Percentiles rank a stretch among this genome's conserved stretches.
Conservation (phyloP, 2,113 vertebrate genomes). For the Heterochromis multidens region DNA sequence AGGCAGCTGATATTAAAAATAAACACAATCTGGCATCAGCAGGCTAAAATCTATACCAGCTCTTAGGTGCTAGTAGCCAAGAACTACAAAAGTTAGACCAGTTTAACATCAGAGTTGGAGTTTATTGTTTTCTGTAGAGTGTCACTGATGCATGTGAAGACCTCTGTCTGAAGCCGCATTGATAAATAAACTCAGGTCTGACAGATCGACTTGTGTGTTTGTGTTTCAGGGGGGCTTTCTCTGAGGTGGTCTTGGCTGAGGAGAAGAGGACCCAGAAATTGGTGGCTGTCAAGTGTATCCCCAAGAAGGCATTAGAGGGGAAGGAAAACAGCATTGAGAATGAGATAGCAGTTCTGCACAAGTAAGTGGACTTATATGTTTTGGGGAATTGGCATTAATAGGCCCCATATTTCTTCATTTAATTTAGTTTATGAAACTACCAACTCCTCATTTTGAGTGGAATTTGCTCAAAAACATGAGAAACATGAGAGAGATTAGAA, state of each 20-base stretch:
- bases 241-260: slow-evolving; percentile 94
- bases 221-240: slow-evolving; percentile 90
- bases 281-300: slow-evolving; percentile 96
- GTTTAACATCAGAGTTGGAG: slow-evolving; percentile 6
- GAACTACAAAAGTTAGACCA: not conserved
- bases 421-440: not conserved
- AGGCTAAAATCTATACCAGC: not conserved
- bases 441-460: not conserved
- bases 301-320: slow-evolving; percentile 93
- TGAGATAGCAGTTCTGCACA: slow-evolving; percentile 94
- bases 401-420: not conserved
- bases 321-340: slow-evolving; percentile 98
- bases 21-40: slow-evolving; percentile 18
- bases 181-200: not conserved
- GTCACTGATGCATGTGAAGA: not conserved
- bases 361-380: slow-evolving; percentile 75
- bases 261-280: slow-evolving; percentile 88
- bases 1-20: slow-evolving; percentile 37
- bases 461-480: not conserved
- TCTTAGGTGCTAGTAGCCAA: not conserved
- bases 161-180: not conserved
- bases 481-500: not conserved
- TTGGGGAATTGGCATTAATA: not conserved
- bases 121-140: not conserved
- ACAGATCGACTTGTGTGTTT: slow-evolving; percentile 26